Evolutionary conservation across 2,888 invertebrate genomes (phyloP).

Genomic region (Lysandra bellargus): DNA sequence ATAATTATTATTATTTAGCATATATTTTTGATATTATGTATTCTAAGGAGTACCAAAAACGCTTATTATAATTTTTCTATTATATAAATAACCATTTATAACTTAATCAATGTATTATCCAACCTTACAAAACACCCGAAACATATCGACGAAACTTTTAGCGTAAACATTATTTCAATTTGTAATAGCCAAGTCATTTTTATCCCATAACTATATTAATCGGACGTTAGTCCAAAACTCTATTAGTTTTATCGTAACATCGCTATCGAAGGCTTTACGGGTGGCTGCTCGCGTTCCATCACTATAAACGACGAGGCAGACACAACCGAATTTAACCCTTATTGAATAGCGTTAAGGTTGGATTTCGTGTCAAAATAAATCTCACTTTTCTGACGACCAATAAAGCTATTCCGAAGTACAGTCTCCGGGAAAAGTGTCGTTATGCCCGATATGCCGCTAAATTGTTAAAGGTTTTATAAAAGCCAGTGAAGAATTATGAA

Average conservation of each 20-base stretch:
- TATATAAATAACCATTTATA: neutral
- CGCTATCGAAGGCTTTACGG: slow-evolving; percentile 54
- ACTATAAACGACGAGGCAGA: slow-evolving; percentile 14
- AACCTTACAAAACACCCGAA: neutral
- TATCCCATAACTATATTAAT: slow-evolving; percentile 45
- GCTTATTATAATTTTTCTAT: neutral
- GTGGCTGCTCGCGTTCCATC: slow-evolving; percentile 47
- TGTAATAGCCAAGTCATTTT: slow-evolving; percentile 36
- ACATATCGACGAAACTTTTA: neutral
- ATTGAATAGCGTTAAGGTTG: neutral
- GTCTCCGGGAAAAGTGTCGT: slow-evolving; percentile 1
- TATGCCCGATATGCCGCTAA: neutral
- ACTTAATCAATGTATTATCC: neutral
- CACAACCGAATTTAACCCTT: slow-evolving; percentile 20
- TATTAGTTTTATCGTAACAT: slow-evolving; percentile 57
- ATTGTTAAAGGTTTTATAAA: neutral
- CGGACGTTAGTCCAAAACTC: slow-evolving; percentile 52
- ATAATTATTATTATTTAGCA: too few relatives aligned
- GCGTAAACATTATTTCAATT: slow-evolving; percentile 18
- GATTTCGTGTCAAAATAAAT: neutral
- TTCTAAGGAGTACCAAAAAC: neutral
- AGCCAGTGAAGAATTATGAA: neutral
- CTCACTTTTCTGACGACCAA: slow-evolving; percentile 32
- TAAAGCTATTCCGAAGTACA: slow-evolving; percentile 37
- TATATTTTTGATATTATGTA: too few relatives aligned